Base-by-base conservation (phyloP, 2,888 invertebrate genomes). In the Apamea sordens region DNA sequence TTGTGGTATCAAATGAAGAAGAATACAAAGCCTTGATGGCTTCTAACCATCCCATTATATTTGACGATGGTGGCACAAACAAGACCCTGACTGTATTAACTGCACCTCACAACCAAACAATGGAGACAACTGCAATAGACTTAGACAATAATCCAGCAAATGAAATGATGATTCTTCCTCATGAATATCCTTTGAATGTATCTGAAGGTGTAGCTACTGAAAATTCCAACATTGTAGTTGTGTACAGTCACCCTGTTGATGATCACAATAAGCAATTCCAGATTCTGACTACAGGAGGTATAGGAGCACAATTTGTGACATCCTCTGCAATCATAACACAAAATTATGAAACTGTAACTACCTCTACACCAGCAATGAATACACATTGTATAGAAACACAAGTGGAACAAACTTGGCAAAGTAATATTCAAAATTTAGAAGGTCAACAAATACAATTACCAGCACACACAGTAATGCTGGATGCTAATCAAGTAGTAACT, bases 121-220 rank as follows among this genome's bases (percentile, higher is more conserved):
- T 96, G 71, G 93, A 94, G 79, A 90, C 93, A 76, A 86, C 93
- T 64, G 83, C 92, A 50, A 94, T 96, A 81, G 94, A 97, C 71
- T 94, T 97, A 82, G 95, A 97, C 72, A 95, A 93, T 76, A 94
- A 97, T n/a, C 97, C 97, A 70, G 94, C 97, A 84, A 97, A 97
- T 94, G 94, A 97, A 71, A 97, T 97, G 91, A 97, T 98, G 97
- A 97, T 98, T 74, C 94, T 98, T 69, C 97, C 97, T 85, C 97
- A 97, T 86, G 96, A 97, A 84, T 97, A 97, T 91, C 97, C 97
- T 79, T 93, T 97, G 61, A 97, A 97, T 94, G 97, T 97, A 41
- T 94, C 97, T 82, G 95, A 97, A 86, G 91, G 96, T 56, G 95
- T 96, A 76, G 87, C 95, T 63, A 89, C 93, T 77, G 97, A 97